Percentiles rank a stretch among this genome's conserved stretches.
Conservation (phyloP, 2,797 vertebrate species). For the Rhinella marina region DNA sequence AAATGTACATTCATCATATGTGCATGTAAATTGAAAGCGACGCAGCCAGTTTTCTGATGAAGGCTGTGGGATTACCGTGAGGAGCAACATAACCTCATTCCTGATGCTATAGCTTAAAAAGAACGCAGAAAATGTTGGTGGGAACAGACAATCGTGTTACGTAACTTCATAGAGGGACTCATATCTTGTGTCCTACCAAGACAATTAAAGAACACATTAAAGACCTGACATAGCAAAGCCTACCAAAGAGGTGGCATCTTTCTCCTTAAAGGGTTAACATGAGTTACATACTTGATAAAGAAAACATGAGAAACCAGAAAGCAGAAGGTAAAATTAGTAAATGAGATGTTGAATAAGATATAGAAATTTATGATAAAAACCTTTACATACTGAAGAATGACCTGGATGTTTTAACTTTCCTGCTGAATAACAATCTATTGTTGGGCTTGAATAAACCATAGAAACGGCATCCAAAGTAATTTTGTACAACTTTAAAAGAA, state of each 20-base stretch:
- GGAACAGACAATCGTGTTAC: not conserved
- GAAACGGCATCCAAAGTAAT: not conserved
- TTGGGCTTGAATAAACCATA: slow-evolving; percentile 3
- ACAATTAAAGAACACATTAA: not conserved
- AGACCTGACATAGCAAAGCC: not conserved
- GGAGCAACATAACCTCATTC: not conserved
- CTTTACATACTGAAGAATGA: slow-evolving; percentile 13
- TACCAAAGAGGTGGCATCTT: not conserved
- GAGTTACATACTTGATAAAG: not conserved
- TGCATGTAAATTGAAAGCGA: slow-evolving; percentile 54
- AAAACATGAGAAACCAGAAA: not conserved
- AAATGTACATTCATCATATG: slow-evolving; percentile 60
- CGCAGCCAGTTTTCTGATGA: slow-evolving; percentile 29
- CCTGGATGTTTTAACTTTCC: not conserved
- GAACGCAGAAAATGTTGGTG: not conserved
- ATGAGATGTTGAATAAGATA: not conserved
- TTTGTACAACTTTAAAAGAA: not conserved
- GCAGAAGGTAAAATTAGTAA: not conserved
- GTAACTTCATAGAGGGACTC: not conserved
- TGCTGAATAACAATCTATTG: not conserved
- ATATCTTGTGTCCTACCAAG: slow-evolving; percentile 1
- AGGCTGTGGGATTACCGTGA: slow-evolving; percentile 33
- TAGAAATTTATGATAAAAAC: not conserved
- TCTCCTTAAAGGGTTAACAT: not conserved
- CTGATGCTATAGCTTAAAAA: slow-evolving; percentile 2